phyloP scores from a whole-genome alignment of 30 jellyfish, hydroid and myxozoan species.

The Aurelia coerulea region DNA sequence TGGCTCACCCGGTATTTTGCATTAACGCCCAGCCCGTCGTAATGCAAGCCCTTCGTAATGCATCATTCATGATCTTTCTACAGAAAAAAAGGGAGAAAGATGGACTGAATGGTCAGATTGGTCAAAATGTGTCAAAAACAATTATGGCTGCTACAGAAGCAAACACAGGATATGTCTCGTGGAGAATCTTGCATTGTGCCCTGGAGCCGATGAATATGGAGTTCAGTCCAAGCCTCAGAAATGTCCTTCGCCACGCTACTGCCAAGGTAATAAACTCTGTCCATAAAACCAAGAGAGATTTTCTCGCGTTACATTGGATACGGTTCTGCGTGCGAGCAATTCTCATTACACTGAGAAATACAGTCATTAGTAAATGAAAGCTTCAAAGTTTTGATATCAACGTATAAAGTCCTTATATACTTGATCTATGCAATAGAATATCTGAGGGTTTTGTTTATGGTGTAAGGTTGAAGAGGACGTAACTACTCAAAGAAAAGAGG shows the following conservation, averaged over 20 bases:
- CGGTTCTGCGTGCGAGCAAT: neutral
- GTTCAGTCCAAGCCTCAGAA: slow-evolving; percentile 55
- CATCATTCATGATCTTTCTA: no score
- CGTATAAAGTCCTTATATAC: no score
- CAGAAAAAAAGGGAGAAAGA: neutral
- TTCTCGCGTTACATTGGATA: neutral
- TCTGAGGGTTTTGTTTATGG: no score
- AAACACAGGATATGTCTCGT: slow-evolving; percentile 56
- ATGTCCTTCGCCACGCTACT: slow-evolving; percentile 39
- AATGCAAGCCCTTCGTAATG: no score
- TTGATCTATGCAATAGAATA: no score
- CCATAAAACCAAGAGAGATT: neutral
- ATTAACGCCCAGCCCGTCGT: no score
- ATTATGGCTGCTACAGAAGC: slow-evolving; percentile 56
- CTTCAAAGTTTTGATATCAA: no score
- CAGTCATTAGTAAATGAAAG: no score
- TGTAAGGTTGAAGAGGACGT: no score
- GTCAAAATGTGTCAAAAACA: slow-evolving; percentile 29
- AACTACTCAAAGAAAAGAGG: no score
- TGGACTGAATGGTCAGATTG: slow-evolving; percentile 15
- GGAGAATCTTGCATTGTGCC: slow-evolving; percentile 39
- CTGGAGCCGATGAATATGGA: slow-evolving; percentile 65
- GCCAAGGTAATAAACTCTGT: slow-evolving; percentile 8
- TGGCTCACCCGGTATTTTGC: no score
- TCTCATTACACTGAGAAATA: no score